These are phyloP conservation scores for Silvanus unidentatus DNA, from an alignment of 2,888 invertebrate species.

Conservation along the genomic window DNA sequence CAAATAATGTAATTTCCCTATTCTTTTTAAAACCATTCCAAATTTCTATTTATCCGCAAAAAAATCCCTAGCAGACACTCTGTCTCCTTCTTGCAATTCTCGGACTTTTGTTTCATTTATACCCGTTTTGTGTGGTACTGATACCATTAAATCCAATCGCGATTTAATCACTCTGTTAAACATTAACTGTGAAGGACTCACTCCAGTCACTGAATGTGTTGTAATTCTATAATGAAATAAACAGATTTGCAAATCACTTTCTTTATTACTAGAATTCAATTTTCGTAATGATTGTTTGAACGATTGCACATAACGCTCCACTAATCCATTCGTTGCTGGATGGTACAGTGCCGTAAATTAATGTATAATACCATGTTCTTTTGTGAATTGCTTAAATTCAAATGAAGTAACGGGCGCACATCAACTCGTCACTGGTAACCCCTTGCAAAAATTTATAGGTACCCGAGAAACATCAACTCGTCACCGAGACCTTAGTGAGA, in stretches of 20 bases:
- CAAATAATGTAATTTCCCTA: not conserved
- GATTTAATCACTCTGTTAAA: conserved; percentile 18
- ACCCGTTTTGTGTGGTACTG: not conserved
- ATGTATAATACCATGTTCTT: conserved; percentile 17
- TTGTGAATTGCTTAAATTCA: conserved; percentile 19
- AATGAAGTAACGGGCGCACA: conserved; percentile 21
- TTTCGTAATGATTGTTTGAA: conserved; percentile 10
- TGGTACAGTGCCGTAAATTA: conserved; percentile 21
- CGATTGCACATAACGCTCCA: conserved; percentile 20
- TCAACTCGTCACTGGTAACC: too few relatives aligned
- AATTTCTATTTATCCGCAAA: not conserved
- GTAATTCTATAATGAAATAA: conserved; percentile 14
- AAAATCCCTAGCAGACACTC: not conserved
- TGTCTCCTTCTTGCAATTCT: not conserved
- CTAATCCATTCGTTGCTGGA: conserved; percentile 23
- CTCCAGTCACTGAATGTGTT: conserved; percentile 18
- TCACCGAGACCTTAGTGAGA: too few relatives aligned
- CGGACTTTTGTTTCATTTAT: too few relatives aligned
- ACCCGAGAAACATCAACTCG: too few relatives aligned
- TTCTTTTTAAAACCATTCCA: not conserved
- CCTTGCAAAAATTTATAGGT: too few relatives aligned
- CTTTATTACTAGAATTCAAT: not conserved
- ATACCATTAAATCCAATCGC: conserved; percentile 16
- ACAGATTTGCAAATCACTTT: conserved; percentile 1
- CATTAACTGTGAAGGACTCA: conserved; percentile 21